Base-by-base conservation (phyloP, 2,888 invertebrate species). In the Cryptocheilus praepositus region DNA sequence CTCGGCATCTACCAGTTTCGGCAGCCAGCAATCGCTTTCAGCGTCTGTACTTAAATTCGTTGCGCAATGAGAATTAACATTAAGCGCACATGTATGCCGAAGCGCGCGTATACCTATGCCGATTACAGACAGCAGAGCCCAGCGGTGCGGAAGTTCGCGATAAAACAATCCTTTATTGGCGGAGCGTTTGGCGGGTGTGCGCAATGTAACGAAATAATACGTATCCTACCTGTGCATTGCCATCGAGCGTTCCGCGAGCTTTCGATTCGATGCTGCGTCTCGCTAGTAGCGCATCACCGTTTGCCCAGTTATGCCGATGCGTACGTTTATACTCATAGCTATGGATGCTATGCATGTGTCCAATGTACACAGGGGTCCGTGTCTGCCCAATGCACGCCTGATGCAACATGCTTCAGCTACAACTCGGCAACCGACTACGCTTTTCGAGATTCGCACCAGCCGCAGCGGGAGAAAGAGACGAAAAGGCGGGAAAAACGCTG, bases 191-290 rank as follows among this genome's bases (percentile, higher is more conserved):
- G 51, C 66, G 22, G n/a, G 53, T 75, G 70, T 11, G 36, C 36
- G 36, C 77, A 80, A 76, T 83, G 83, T 84, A 84, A 83, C 75
- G 80, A 81, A 81, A 81, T 84, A 80, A 83, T 81, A 76, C 77
- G 73, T 73, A 57, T 51, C 60, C 67, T 49, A 49, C 61, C 53
- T 53, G 53, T 25, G 16, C 36, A 7, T 1, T 36, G 13, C 36
- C 25, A 25, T 25, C 25, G 25, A 25, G 25, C 25, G 25, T 25
- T 25, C 2, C 25, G 25, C 25, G 25, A 5, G 5, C 25, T 25
- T 5, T 25, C 25, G 25, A 5, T 5, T 25, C 25, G 25, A 5
- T 5, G 25, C 25, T 25, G 36, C 36, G 8, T 36, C 36, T 11
- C 3, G 36, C 36, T 4, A 36, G 8, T 7, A 11, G 11, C 11